Evolutionary conservation across 2,113 vertebrate species (phyloP), one percentile per base, ranked within the genome.

Genomic region (Suricata suricatta): DNA sequence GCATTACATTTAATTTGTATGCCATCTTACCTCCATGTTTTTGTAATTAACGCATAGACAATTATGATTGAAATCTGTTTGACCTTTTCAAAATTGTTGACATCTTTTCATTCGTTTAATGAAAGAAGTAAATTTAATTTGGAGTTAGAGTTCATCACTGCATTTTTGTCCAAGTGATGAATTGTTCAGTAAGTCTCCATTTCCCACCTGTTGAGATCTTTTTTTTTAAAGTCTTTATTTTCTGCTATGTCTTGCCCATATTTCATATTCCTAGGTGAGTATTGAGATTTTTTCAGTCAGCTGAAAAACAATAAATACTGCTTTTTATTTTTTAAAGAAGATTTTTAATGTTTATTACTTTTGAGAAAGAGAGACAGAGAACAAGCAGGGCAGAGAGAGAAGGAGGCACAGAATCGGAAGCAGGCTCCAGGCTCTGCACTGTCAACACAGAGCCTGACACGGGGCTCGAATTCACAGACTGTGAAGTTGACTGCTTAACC

Each of bases 261-360:
- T 76, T 11, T 82, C 4, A 50, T 41, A 88, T 91, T 83, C 44
- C n/a, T 50, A 47, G 19, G 10, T 87, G 66, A 94, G 13, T 95
- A 50, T 29, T 41, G 17, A 76, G 38, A 33, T 71, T 68, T 16
- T n/a, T 54, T 9, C 1, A 88, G 12, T 92, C 44, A 91, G 33
- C 44, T 83, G 10, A 52, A 83, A 96, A 79, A 90, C 27, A 87
- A 38, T 74, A 35, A 71, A 57, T 69, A 63, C 16, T 88, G 25
- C 29, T 93, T 93, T 90, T 86, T 41, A 87, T 88, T 93, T 93
- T 90, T 86, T 41, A 87, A 93, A 95, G 8, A 44, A 44, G 44
- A 44, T 44, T 44, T 44, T 47, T 9, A 47, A 47, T 47, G 44
- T 47, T 47, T 47, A 47, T 47, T 47, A 47, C 1, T 47, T 47